Evolutionary conservation across 2,113 vertebrate species (phyloP).

Genomic region (Octodon degus): DNA sequence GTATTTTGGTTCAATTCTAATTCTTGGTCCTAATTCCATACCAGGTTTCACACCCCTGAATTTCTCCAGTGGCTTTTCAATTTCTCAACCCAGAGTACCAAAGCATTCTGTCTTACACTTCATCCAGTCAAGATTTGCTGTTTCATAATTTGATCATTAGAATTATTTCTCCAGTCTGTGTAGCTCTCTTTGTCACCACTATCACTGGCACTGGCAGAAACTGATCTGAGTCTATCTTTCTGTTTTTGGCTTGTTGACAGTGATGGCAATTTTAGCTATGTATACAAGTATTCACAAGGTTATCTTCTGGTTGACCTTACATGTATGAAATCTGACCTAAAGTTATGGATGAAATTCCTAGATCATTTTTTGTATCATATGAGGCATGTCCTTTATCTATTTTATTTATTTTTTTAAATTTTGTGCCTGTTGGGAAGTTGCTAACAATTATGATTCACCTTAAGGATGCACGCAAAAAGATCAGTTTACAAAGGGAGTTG

Average conservation of each 20-base stretch:
- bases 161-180: neutral
- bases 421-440: neutral
- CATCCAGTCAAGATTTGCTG: neutral
- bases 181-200: neutral
- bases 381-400: neutral
- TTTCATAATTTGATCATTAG: neutral
- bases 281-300: neutral
- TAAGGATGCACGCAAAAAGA: neutral
- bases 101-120: neutral
- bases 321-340: neutral
- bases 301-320: neutral
- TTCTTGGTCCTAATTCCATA: neutral
- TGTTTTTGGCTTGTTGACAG: neutral
- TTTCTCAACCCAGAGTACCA: neutral
- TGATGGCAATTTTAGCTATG: neutral
- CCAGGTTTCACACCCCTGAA: neutral
- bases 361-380: too few relatives aligned
- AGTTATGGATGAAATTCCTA: neutral
- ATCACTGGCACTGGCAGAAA: neutral
- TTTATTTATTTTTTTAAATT: too few relatives aligned
- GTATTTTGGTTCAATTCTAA: neutral
- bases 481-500: neutral
- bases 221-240: neutral
- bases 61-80: accelerated
- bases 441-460: neutral